Conservation (phyloP, 2,113 vertebrate species). For the Prinia subflava region DNA sequence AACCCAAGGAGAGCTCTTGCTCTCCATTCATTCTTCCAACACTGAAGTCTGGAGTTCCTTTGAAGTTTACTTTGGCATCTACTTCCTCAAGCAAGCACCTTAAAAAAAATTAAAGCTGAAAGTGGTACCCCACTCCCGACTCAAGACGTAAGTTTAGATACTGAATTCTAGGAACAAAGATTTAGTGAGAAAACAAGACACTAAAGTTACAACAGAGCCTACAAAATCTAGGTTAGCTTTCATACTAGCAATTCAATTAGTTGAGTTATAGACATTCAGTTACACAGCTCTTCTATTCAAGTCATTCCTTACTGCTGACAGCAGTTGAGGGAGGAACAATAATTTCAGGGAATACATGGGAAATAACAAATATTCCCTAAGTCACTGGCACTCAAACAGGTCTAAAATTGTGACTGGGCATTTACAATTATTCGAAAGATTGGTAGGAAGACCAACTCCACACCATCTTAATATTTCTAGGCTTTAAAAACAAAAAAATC, state of each 20-base stretch:
- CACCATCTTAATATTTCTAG: constrained; percentile 29
- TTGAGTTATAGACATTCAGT: constrained; percentile 63
- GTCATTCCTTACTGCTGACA: constrained; percentile 53
- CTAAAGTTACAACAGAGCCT: constrained; percentile 65
- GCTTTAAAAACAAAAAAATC: not conserved
- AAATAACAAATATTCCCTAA: constrained; percentile 60
- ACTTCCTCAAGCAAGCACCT: constrained; percentile 69
- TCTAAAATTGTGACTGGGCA: constrained; percentile 52
- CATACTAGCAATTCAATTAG: constrained; percentile 60
- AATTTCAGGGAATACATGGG: constrained; percentile 42
- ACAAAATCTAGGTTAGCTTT: constrained; percentile 68
- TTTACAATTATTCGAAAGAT: constrained; percentile 32
- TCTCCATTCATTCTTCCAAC: constrained; percentile 15
- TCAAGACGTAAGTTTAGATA: constrained; percentile 53
- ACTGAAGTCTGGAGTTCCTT: constrained; percentile 45
- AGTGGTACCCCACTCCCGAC: constrained; percentile 55
- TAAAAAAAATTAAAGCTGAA: constrained; percentile 52
- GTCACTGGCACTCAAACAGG: constrained; percentile 54
- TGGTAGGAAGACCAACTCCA: constrained; percentile 48
- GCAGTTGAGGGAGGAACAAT: constrained; percentile 49
- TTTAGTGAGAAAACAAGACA: constrained; percentile 63
- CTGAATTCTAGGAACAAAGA: constrained; percentile 52
- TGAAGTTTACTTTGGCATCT: constrained; percentile 64
- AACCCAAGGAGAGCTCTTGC: constrained; percentile 38
- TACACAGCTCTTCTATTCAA: constrained; percentile 66